Evolutionary conservation across 2,113 vertebrate species (phyloP).

Genomic region (Neoarius graeffei): DNA sequence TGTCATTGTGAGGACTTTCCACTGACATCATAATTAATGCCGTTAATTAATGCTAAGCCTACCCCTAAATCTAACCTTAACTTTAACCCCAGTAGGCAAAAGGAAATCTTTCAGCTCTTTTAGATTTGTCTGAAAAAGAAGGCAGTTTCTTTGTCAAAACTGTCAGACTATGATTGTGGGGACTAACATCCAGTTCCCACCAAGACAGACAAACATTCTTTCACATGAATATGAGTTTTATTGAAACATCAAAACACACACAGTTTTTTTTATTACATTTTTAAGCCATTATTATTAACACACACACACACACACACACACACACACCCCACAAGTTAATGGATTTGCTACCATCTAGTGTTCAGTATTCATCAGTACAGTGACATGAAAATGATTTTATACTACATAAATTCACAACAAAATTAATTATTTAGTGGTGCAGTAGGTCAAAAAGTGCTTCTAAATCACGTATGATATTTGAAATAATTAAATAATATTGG

Average conservation of each 20-base stretch:
- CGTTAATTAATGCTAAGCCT: neutral
- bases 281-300: neutral
- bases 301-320: neutral
- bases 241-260: neutral
- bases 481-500: neutral
- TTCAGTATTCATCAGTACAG: neutral
- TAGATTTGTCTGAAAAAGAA: neutral
- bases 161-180: neutral
- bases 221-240: neutral
- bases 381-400: neutral
- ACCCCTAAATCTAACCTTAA: neutral
- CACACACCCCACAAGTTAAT: neutral
- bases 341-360: constrained; percentile 47
- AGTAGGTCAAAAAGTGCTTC: neutral
- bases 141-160: neutral
- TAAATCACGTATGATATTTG: neutral
- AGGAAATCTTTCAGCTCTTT: neutral
- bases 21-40: neutral
- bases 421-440: neutral
- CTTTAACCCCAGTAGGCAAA: neutral
- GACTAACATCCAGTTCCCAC: neutral
- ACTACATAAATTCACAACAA: neutral
- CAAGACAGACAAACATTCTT: too few relatives aligned
- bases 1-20: neutral
- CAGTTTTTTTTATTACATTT: neutral